phyloP scores from a whole-genome alignment of 2,888 invertebrate species.

The Urechis unicinctus region DNA sequence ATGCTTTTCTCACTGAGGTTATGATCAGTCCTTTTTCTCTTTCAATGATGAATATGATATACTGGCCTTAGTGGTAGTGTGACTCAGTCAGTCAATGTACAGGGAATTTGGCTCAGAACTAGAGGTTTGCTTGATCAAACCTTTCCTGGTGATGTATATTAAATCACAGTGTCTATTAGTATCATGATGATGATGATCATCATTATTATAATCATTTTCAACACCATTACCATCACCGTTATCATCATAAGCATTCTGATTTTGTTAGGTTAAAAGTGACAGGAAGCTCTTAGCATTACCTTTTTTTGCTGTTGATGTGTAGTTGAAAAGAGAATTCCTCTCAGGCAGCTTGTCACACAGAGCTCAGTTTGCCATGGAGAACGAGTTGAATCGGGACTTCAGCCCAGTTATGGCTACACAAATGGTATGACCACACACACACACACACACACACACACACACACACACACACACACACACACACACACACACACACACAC shows the following conservation, averaged over 20 bases:
- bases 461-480: no score
- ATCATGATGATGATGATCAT: no score
- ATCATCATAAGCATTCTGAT: slow-evolving; percentile 2
- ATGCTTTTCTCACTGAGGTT: slow-evolving; percentile 43
- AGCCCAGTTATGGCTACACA: slow-evolving; percentile 12
- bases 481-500: no score
- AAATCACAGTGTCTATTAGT: no score
- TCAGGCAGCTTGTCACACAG: slow-evolving; percentile 12
- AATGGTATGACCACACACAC: slow-evolving; percentile 23
- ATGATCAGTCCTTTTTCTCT: no score
- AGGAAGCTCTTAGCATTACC: no score
- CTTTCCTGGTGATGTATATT: no score
- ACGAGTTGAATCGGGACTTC: slow-evolving; percentile 22
- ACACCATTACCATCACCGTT: slow-evolving; percentile 2
- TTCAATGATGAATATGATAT: no score
- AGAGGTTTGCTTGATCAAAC: background rate
- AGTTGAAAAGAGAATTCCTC: slow-evolving; percentile 19
- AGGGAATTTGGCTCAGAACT: no score
- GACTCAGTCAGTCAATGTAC: no score
- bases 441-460: background rate
- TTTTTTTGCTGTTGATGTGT: background rate
- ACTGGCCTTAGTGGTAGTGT: no score
- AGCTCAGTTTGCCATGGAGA: slow-evolving; percentile 17
- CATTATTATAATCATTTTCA: no score
- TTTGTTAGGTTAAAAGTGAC: background rate